Evolutionary conservation across 1,140 invertebrate species (phyloP).

Genomic region (Drosophila obscura): DNA sequence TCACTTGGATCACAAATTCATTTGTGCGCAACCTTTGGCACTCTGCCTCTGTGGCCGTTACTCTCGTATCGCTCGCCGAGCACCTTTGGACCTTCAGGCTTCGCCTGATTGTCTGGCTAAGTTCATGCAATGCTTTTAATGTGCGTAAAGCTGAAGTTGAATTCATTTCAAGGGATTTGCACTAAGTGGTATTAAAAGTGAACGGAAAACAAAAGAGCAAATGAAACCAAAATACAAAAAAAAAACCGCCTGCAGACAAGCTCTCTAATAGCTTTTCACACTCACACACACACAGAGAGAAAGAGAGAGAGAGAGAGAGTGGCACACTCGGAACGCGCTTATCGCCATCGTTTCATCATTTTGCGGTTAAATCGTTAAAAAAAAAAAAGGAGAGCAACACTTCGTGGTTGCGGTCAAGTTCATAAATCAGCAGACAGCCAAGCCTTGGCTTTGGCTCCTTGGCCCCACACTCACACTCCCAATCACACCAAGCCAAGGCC

Average conservation of each 20-base stretch:
- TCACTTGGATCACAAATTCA: no score
- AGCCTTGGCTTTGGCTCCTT: neutral
- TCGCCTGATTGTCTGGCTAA: slow-evolving; percentile 4
- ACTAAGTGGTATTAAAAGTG: slow-evolving; percentile 70
- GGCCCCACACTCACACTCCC: no score
- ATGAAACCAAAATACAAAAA: slow-evolving; percentile 18
- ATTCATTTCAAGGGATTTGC: slow-evolving; percentile 72
- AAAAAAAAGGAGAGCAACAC: slow-evolving; percentile 50
- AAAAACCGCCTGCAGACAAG: slow-evolving; percentile 56
- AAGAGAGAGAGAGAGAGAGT: slow-evolving; percentile 14
- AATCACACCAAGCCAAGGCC: neutral
- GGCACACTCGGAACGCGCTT: slow-evolving; percentile 42
- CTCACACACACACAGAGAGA: slow-evolving; percentile 17
- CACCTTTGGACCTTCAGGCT: no score
- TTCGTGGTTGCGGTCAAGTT: slow-evolving; percentile 79
- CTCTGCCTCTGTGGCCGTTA: no score
- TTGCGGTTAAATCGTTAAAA: slow-evolving; percentile 79
- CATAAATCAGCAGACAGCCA: slow-evolving; percentile 67
- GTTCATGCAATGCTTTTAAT: slow-evolving; percentile 18
- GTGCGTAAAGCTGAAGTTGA: slow-evolving; percentile 40
- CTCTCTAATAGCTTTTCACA: slow-evolving; percentile 77
- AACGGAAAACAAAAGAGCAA: neutral
- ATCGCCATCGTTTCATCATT: slow-evolving; percentile 78
- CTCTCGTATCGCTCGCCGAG: no score
- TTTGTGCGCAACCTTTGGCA: no score